Base-by-base conservation (phyloP, 1,140 invertebrate genomes). In the Brachionus koreanus region DNA sequence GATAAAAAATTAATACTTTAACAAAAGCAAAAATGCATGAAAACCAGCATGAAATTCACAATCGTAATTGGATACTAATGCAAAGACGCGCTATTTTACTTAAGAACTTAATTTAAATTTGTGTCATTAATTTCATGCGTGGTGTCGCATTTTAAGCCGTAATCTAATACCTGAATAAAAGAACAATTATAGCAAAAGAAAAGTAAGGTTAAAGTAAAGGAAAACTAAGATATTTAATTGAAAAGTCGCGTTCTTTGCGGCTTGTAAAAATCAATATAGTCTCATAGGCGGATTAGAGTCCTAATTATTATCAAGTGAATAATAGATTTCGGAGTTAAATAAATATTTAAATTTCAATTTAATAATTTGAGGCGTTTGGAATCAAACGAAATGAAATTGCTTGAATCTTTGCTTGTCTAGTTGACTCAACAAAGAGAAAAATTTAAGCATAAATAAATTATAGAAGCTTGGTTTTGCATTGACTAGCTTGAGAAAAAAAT, bases 321-420 rank as follows among this genome's bases (percentile, higher is more conserved):
- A 57, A 57, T 9, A 57, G n/a, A 23, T 9, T 57, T 57, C 19
- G 9, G 19, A 57, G 29, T 29, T 25, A 69, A 63, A 63, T 63
- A 63, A 69, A 69, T 69, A 69, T 69, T 69, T 39, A 69, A 69
- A 69, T 69, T 69, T 69, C n/a, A 39, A 43, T 69, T 69, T 69
- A 69, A 35, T 16, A 39, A 69, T 39, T 69, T 39, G 25, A 19
- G 33, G 16, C 33, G 37, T 39, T 19, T 7, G 37, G n/a, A 69
- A 69, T 19, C 65, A 37, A 69, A 69, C 16, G 13, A 67, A 67
- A 67, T 67, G 25, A 67, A 67, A 67, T 67, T 67, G 13, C 35
- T 35, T 35, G 29, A 19, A 67, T 67, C 63, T 29, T 16, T 35
- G 2, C 7, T 35, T 33, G 25, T 35, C 13, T 35, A 13, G 7